Evolutionary conservation across 2,113 vertebrate species (phyloP).

Genomic region (Cromileptes altivelis): DNA sequence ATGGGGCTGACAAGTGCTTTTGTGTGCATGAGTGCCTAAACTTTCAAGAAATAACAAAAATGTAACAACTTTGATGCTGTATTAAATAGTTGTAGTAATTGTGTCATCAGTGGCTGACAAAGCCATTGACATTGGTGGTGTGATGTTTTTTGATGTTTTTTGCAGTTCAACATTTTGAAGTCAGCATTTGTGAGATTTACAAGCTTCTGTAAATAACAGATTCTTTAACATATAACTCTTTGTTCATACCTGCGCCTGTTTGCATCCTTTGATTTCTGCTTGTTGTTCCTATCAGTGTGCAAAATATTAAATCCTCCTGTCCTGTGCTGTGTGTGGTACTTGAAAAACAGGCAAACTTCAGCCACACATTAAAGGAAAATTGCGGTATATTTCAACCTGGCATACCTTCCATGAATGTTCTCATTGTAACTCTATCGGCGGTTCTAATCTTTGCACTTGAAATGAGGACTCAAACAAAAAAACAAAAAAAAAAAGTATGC

Average conservation of each 20-base stretch:
- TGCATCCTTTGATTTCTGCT: conserved; percentile 44
- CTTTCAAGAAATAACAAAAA: conserved; percentile 3
- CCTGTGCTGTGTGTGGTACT: rapidly evolving
- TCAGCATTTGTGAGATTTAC: background rate
- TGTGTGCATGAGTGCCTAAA: conserved; percentile 52
- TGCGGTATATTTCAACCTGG: background rate
- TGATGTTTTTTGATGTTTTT: background rate
- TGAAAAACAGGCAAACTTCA: background rate
- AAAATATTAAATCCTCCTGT: background rate
- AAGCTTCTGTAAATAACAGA: background rate
- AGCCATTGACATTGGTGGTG: background rate
- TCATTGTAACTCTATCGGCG: background rate
- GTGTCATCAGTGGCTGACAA: background rate
- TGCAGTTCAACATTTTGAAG: background rate
- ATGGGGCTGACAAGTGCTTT: conserved; percentile 28
- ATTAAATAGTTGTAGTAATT: background rate
- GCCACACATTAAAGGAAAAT: background rate
- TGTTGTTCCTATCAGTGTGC: conserved; percentile 39
- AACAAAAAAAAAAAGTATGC: background rate
- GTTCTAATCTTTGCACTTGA: background rate
- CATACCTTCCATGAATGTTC: background rate
- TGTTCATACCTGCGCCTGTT: conserved; percentile 21
- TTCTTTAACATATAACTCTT: background rate
- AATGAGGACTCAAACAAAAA: background rate
- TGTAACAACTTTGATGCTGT: background rate